Base-by-base conservation (phyloP, 2,113 vertebrate genomes). In the Thinocorus orbignyianus region DNA sequence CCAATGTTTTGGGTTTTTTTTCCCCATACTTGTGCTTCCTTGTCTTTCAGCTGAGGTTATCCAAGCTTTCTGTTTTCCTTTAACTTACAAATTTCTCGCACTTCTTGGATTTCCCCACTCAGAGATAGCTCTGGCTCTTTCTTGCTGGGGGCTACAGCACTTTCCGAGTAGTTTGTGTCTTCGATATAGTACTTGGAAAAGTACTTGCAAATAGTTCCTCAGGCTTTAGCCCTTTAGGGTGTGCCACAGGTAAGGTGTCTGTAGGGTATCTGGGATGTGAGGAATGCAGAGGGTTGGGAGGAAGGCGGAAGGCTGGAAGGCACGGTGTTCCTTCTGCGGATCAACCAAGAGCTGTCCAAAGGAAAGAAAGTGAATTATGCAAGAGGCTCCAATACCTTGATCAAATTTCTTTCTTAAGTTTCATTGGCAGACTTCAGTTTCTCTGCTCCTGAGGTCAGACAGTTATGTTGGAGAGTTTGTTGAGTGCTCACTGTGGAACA, bases 341-440 rank as follows among this genome's bases (percentile, higher is more conserved):
- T 39, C 65, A 66, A 39, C 46, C 26, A 41, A 46, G 77, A 90
- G 54, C 13, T 0, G 41, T 73, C 58, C 24, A 10, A 54, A 54
- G 70, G 79, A 57, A n/a, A 76, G 73, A 55, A 80, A 35, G 58
- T 98, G 92, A 97, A 97, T 98, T 98, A 98, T 97, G 96, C 96
- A 98, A 58, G 82, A 97, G 81, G 25, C 73, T 93, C 55, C 70
- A 28, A 13, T 33, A 39, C 48, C 82, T 81, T 0, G 92, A 62
- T 97, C 85, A 44, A 83, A 76, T 96, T 78, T 77, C 93, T 87
- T 78, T 85, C 95, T 98, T 80, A 44, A 93, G 94, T 98, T 98
- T 98, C 97, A 61, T 6, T 48, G 90, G 68, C 91, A 94, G 96
- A 87, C 91, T 98, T 35, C 46, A 84, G 4, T 97, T 95, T 92